Percentiles rank a stretch among this genome's conserved stretches.
Evolutionary conservation across 2,797 vertebrate species (phyloP).

Genomic region (Geotrypetes seraphini): DNA sequence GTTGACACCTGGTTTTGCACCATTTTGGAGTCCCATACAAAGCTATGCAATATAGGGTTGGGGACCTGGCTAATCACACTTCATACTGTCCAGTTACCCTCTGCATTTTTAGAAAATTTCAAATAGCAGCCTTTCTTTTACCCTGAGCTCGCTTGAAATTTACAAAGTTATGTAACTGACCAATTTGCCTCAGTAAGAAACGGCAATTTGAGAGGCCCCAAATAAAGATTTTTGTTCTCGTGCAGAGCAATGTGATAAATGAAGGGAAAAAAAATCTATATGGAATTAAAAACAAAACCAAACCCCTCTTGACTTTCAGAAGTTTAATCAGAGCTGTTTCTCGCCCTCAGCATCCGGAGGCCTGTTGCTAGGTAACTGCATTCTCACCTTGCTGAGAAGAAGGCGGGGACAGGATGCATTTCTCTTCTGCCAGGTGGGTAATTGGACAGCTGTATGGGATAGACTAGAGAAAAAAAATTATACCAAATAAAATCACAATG

Average conservation of each 20-base stretch:
- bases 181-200: neutral
- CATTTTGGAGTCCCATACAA: too few species aligned
- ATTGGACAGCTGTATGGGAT: slow-evolving; percentile 22
- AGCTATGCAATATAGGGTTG: too few species aligned
- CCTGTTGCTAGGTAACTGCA: neutral
- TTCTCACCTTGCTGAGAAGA: neutral
- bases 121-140: too few species aligned
- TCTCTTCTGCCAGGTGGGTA: slow-evolving; percentile 18
- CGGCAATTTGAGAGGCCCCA: rapidly evolving
- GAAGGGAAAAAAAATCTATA: neutral
- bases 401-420: slow-evolving; percentile 1
- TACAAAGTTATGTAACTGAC: neutral
- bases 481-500: too few species aligned
- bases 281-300: neutral
- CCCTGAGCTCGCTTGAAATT: neutral
- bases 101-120: too few species aligned
- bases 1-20: too few species aligned
- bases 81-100: too few species aligned
- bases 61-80: too few species aligned
- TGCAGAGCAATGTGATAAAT: neutral
- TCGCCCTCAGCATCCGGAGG: too few species aligned
- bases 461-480: slow-evolving; percentile 6
- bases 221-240: neutral
- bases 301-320: neutral
- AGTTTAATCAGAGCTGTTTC: neutral